These are phyloP conservation scores for Nymphalis polychloros DNA, from an alignment of 2,888 invertebrate genomes.

Conservation along the genomic window DNA sequence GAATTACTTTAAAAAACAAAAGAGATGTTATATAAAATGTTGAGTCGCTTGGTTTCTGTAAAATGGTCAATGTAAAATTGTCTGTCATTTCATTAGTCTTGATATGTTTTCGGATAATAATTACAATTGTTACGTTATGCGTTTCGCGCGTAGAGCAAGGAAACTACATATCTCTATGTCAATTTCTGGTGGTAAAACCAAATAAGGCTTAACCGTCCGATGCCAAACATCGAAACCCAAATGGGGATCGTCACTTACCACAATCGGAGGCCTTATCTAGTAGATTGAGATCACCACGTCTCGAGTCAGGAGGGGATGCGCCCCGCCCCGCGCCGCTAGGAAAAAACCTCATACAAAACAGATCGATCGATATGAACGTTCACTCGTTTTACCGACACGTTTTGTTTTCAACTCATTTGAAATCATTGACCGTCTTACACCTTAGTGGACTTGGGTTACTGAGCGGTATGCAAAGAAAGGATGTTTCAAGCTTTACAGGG, in stretches of 20 bases:
- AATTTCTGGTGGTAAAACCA: conserved; percentile 14
- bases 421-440: conserved; percentile 27
- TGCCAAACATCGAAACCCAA: conserved; percentile 20
- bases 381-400: conserved; percentile 52
- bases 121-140: not conserved
- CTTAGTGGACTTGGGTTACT: conserved; percentile 14
- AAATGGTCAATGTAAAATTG: too few relatives aligned
- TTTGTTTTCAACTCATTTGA: conserved; percentile 51
- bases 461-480: conserved; percentile 14
- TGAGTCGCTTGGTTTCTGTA: not conserved
- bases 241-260: conserved; percentile 47
- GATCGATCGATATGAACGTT: conserved; percentile 72
- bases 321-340: conserved; percentile 54
- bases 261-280: conserved; percentile 34
- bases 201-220: not conserved
- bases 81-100: not conserved
- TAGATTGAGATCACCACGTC: conserved; percentile 41
- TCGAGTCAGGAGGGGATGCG: conserved; percentile 47
- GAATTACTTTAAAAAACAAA: too few relatives aligned
- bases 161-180: conserved; percentile 3
- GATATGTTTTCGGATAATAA: not conserved
- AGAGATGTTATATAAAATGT: not conserved
- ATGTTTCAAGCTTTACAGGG: not conserved
- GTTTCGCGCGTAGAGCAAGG: conserved; percentile 8
- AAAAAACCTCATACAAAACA: conserved; percentile 73